phyloP scores from a whole-genome alignment of 2,113 vertebrate species.

The Labeo rohita region DNA sequence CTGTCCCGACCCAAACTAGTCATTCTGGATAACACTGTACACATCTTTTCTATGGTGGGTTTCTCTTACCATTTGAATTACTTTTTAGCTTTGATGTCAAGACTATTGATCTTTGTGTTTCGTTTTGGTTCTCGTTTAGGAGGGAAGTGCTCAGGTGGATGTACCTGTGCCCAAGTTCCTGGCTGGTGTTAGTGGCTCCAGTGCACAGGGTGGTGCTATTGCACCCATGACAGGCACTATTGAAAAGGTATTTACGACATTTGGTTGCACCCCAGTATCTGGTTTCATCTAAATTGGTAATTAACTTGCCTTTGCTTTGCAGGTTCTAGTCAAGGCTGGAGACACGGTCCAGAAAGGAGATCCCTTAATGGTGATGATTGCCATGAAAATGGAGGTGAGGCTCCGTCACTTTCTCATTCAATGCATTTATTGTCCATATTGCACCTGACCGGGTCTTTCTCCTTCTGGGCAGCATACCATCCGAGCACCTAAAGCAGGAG shows the following conservation, averaged over 20 bases:
- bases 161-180: slow-evolving; percentile 88
- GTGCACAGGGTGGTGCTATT: slow-evolving; percentile 78
- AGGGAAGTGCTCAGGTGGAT: slow-evolving; percentile 80
- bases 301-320: slow-evolving; percentile 6
- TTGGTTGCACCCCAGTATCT: too few species aligned
- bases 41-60: slow-evolving; percentile 89
- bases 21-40: slow-evolving; percentile 83
- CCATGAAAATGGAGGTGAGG: slow-evolving; percentile 99
- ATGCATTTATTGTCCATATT: background rate
- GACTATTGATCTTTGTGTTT: background rate
- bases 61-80: background rate
- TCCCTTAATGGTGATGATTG: slow-evolving; percentile 94
- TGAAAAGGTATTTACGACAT: slow-evolving; percentile 85
- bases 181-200: slow-evolving; percentile 76
- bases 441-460: background rate
- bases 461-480: slow-evolving; percentile 84
- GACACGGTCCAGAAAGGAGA: slow-evolving; percentile 88
- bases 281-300: too few species aligned
- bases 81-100: background rate
- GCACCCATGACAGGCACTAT: slow-evolving; percentile 97
- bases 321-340: slow-evolving; percentile 93
- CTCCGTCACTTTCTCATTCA: background rate
- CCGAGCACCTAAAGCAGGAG: slow-evolving; percentile 86
- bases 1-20: slow-evolving; percentile 85
- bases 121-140: slow-evolving; percentile 69